Conservation (phyloP, 2,888 invertebrate species). For the Zele albiditarsus region DNA sequence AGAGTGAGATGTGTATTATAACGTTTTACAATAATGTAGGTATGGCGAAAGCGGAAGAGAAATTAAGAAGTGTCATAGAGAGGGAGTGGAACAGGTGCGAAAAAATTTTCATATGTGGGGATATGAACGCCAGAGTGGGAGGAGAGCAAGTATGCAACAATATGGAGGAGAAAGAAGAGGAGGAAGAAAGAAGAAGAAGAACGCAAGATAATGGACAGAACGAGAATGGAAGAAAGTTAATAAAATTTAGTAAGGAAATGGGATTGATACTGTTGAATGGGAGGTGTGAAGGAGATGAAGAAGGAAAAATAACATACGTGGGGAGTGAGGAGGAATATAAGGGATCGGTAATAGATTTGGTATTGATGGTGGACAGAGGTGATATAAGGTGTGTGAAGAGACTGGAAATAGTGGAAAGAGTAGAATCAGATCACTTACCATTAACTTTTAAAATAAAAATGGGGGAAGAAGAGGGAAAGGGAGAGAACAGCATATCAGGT, state of each 20-base stretch:
- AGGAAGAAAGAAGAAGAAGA: not conserved
- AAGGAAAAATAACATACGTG: not conserved
- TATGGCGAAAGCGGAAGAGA: not conserved
- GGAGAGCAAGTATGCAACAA: not conserved
- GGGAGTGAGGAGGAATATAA: not conserved
- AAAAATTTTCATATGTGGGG: not conserved
- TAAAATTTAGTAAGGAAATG: not conserved
- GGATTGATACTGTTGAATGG: not conserved
- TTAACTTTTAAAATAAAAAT: not conserved
- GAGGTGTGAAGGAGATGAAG: not conserved
- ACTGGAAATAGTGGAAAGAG: not conserved
- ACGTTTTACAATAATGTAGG: slow-evolving; percentile 3
- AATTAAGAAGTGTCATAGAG: not conserved
- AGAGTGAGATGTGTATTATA: not conserved
- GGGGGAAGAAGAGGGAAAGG: not conserved
- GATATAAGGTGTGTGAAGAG: not conserved
- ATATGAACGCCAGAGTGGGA: slow-evolving; percentile 14
- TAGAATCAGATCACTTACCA: slow-evolving; percentile 42
- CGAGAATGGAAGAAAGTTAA: not conserved
- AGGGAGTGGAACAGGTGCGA: not conserved
- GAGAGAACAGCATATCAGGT: too few species aligned
- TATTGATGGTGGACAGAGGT: not conserved
- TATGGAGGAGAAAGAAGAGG: not conserved
- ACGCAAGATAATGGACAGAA: not conserved
- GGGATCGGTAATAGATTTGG: not conserved